A percentile compares a stretch with the other conserved stretches of the same genome.
Evolutionary conservation across 2,888 invertebrate genomes (phyloP).

Genomic region (Nemurella pictetii): DNA sequence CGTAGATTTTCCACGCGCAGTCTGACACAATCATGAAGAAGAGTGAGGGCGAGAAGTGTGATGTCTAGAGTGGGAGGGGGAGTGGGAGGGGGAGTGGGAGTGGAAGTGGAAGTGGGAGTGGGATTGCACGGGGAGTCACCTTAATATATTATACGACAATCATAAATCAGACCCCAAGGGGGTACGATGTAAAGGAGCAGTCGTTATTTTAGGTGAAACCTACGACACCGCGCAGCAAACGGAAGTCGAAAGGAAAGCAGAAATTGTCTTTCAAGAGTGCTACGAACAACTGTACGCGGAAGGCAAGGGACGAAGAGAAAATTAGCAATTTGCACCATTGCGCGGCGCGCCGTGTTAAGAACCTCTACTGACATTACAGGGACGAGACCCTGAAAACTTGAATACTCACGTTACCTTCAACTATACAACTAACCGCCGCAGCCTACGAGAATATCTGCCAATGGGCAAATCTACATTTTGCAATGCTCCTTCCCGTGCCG

Average conservation of each 20-base stretch:
- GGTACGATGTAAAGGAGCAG: constrained; percentile 22
- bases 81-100: not conserved
- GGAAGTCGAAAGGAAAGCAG: constrained; percentile 25
- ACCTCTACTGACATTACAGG: not conserved
- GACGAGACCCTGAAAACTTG: constrained; percentile 10
- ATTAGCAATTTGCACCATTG: constrained; percentile 25
- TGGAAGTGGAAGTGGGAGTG: too few relatives aligned
- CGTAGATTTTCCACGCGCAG: not conserved
- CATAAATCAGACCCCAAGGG: constrained; percentile 23
- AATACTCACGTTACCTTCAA: not conserved
- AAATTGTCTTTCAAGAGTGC: constrained; percentile 20
- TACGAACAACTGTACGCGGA: constrained; percentile 18
- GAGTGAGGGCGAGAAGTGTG: not conserved
- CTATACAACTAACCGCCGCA: not conserved
- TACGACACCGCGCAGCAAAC: not conserved
- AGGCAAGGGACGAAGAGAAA: constrained; percentile 26
- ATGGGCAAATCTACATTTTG: not conserved
- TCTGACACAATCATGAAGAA: not conserved
- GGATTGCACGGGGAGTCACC: too few relatives aligned
- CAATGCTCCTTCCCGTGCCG: not conserved
- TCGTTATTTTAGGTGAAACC: constrained; percentile 25
- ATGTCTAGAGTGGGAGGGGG: not conserved
- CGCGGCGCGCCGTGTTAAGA: not conserved
- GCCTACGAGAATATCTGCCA: not conserved
- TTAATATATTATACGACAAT: constrained; percentile 23